phyloP scores from a whole-genome alignment of 1,140 invertebrate species.

The Pachyrhynchus sulphureomaculatus region DNA sequence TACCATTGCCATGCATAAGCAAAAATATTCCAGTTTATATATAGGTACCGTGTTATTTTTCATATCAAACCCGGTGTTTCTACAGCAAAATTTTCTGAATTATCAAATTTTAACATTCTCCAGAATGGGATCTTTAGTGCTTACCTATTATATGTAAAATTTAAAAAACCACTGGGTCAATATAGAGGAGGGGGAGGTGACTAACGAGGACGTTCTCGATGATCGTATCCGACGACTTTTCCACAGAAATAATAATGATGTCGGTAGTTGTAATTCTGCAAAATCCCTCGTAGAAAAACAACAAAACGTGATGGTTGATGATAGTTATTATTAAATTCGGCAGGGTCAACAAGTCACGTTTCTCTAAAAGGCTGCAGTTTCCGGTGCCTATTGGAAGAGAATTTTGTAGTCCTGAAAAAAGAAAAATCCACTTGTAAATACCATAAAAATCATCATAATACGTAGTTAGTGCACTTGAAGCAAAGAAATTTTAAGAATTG shows the following conservation, averaged over 20 bases:
- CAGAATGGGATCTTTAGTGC: too few relatives aligned
- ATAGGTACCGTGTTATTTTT: too few relatives aligned
- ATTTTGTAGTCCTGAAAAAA: constrained; percentile 83
- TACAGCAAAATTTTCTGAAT: too few relatives aligned
- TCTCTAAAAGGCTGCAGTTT: constrained; percentile 92
- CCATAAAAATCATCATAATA: not conserved
- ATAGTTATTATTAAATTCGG: constrained; percentile 36
- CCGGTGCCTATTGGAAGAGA: constrained; percentile 92
- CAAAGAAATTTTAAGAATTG: too few relatives aligned
- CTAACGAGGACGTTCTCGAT: not conserved
- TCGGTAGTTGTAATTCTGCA: constrained; percentile 22
- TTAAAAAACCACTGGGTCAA: not conserved
- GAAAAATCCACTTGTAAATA: constrained; percentile 6
- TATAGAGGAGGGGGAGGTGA: too few relatives aligned
- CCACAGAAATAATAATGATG: constrained; percentile 22
- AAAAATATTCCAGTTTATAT: too few relatives aligned
- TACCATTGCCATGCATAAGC: too few relatives aligned
- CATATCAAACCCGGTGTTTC: too few relatives aligned
- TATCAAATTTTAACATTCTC: too few relatives aligned
- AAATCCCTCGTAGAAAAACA: constrained; percentile 46
- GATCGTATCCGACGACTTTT: not conserved
- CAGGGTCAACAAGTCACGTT: constrained; percentile 75
- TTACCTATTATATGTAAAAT: constrained; percentile 4
- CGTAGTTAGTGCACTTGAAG: too few relatives aligned
- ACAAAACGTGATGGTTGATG: constrained; percentile 26